These are phyloP conservation scores for Drosophila nebulosa DNA, from an alignment of 1,140 invertebrate species.

Conservation along the genomic window DNA sequence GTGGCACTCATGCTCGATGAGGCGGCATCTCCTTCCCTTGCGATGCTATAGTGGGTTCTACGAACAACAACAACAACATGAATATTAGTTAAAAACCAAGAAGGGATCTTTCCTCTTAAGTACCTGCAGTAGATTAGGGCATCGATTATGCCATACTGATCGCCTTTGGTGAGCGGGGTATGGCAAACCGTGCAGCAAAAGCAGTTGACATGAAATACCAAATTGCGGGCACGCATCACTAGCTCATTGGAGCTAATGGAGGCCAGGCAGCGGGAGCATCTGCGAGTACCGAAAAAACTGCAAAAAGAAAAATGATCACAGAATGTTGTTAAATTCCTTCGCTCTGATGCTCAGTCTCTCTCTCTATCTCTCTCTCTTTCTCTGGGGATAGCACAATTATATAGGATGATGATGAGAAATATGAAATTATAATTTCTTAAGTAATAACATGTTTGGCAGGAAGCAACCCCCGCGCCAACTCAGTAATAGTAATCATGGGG, in stretches of 20 bases:
- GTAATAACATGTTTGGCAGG: conserved; percentile 62
- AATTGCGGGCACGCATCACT: conserved; percentile 95
- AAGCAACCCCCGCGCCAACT: conserved; percentile 30
- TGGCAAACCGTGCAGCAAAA: conserved; percentile 97
- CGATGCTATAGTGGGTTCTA: conserved; percentile 90
- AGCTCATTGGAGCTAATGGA: conserved; percentile 96
- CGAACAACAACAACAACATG: not conserved
- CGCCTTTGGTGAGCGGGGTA: conserved; percentile 91
- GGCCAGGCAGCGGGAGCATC: conserved; percentile 93
- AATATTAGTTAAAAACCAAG: not conserved
- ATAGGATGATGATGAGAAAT: conserved; percentile 42
- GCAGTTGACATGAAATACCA: conserved; percentile 97
- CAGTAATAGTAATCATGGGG: conserved; percentile 26
- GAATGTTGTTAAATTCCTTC: not conserved
- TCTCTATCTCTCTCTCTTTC: not conserved
- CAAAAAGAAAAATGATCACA: conserved; percentile 41
- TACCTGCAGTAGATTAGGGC: conserved; percentile 89
- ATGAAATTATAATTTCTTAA: conserved; percentile 33
- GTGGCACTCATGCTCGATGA: conserved; percentile 86
- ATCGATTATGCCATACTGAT: conserved; percentile 95
- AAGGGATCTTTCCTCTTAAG: not conserved
- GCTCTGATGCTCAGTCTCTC: not conserved
- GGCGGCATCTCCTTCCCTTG: conserved; percentile 83
- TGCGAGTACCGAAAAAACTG: conserved; percentile 91
- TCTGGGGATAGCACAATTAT: conserved; percentile 31